Conservation (phyloP, 2,113 vertebrate genomes). For the Atractosteus spatula region DNA sequence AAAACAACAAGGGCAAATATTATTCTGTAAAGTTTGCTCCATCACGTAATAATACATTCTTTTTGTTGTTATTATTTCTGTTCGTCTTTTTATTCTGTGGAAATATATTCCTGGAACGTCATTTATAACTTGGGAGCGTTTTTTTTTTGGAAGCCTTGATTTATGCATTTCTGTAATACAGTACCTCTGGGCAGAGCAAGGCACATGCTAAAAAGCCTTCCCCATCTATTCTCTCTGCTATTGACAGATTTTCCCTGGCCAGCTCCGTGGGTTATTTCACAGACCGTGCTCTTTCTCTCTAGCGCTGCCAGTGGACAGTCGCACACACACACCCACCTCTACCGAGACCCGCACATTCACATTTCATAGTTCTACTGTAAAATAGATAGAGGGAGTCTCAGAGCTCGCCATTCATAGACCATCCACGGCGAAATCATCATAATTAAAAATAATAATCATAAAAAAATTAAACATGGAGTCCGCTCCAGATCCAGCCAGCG, state of each 20-base stretch:
- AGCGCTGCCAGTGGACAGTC: slow-evolving; percentile 90
- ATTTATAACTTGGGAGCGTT: no score
- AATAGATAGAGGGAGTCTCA: slow-evolving; percentile 82
- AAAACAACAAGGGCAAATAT: no score
- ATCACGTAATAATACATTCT: no score
- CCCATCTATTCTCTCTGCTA: slow-evolving; percentile 70
- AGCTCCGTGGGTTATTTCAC: slow-evolving; percentile 50
- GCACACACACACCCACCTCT: slow-evolving; percentile 79
- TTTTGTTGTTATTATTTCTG: no score
- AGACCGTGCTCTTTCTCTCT: slow-evolving; percentile 67
- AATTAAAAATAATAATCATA: slow-evolving; percentile 36
- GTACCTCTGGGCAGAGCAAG: slow-evolving; percentile 23
- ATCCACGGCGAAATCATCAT: slow-evolving; percentile 64
- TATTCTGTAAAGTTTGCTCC: no score
- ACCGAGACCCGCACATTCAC: slow-evolving; percentile 76
- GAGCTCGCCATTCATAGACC: slow-evolving; percentile 72
- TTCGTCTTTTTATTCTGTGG: no score
- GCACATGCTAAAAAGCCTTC: slow-evolving; percentile 36
- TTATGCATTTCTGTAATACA: neutral
- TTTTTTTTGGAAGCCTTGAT: no score
- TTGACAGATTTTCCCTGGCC: slow-evolving; percentile 73
- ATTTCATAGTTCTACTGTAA: slow-evolving; percentile 87
- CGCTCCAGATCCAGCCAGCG: slow-evolving; percentile 88
- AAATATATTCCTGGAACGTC: no score
- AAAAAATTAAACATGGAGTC: slow-evolving; percentile 85